Percentiles rank a stretch among this genome's conserved stretches.
Evolutionary conservation across 1,140 invertebrate genomes (phyloP).

Genomic region (Drosophila miranda): DNA sequence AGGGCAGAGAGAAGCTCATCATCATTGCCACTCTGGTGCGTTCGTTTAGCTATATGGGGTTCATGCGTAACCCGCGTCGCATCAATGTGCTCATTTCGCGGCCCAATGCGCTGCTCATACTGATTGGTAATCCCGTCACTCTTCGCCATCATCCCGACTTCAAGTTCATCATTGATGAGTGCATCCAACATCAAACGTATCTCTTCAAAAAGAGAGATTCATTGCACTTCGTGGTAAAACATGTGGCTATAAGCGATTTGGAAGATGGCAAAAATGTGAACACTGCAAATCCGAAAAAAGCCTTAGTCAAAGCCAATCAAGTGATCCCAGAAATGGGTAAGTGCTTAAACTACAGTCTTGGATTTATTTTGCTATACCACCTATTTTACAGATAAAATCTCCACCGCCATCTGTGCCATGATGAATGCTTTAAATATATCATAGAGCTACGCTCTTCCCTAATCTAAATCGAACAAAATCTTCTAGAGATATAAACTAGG

Average conservation of each 20-base stretch:
- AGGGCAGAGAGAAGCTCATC: conserved; percentile 91
- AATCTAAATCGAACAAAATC: no score
- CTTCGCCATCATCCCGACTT: conserved; percentile 58
- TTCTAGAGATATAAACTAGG: conserved; percentile 19
- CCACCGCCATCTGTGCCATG: no score
- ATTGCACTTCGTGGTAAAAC: neutral
- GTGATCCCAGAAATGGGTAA: no score
- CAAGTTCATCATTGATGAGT: conserved; percentile 57
- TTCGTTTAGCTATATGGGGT: conserved; percentile 87
- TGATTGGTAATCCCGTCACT: conserved; percentile 89
- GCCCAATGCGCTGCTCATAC: conserved; percentile 89
- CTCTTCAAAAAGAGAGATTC: conserved; percentile 43
- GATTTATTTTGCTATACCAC: no score
- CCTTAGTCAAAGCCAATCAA: no score
- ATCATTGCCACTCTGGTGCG: conserved; percentile 92
- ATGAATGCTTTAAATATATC: no score
- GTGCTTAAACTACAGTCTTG: no score
- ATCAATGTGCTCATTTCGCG: conserved; percentile 94
- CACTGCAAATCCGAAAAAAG: no score
- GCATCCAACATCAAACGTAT: conserved; percentile 49
- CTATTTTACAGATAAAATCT: no score
- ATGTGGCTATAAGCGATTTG: no score
- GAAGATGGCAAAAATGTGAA: neutral
- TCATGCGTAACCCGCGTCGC: conserved; percentile 88
- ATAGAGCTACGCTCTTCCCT: no score